Conservation (phyloP, 2,888 invertebrate genomes). For the Ypsolopha sequella region DNA sequence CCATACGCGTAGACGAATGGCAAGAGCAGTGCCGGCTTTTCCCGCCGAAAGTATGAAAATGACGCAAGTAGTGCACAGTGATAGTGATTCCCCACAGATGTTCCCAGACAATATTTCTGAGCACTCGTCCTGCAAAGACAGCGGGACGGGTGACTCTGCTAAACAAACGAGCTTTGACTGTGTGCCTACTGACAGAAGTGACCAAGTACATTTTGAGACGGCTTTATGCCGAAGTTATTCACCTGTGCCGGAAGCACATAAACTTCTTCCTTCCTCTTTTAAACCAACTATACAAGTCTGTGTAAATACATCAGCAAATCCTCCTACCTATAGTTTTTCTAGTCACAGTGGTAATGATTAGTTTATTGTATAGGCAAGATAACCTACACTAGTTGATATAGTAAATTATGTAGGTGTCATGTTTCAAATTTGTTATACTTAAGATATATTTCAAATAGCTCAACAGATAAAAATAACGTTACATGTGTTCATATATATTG, state of each 20-base stretch:
- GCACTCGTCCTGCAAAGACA: slow-evolving; percentile 82
- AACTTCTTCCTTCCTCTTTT: slow-evolving; percentile 62
- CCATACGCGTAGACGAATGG: slow-evolving; percentile 80
- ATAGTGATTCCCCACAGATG: slow-evolving; percentile 60
- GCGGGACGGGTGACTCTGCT: slow-evolving; percentile 84
- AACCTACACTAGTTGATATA: no score
- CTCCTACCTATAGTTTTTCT: slow-evolving; percentile 69
- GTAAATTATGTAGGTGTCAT: no score
- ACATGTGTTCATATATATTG: no score
- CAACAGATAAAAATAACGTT: no score
- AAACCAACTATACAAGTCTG: slow-evolving; percentile 67
- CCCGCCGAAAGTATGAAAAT: slow-evolving; percentile 59
- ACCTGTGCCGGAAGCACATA: slow-evolving; percentile 62
- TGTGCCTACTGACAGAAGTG: slow-evolving; percentile 55
- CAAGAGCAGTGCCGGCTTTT: slow-evolving; percentile 57
- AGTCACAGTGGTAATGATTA: slow-evolving; percentile 67
- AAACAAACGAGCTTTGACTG: slow-evolving; percentile 79
- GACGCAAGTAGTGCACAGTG: slow-evolving; percentile 64
- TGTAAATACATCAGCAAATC: slow-evolving; percentile 64
- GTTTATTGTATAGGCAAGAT: slow-evolving; percentile 8
- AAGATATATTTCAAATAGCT: no score
- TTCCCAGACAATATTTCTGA: slow-evolving; percentile 79
- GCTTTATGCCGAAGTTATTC: slow-evolving; percentile 55
- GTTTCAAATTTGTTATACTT: no score
- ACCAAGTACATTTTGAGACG: slow-evolving; percentile 60